These are phyloP conservation scores for Akabosia matsudoensis DNA, from an alignment of 1,140 invertebrate genomes.

Conservation along the genomic window DNA sequence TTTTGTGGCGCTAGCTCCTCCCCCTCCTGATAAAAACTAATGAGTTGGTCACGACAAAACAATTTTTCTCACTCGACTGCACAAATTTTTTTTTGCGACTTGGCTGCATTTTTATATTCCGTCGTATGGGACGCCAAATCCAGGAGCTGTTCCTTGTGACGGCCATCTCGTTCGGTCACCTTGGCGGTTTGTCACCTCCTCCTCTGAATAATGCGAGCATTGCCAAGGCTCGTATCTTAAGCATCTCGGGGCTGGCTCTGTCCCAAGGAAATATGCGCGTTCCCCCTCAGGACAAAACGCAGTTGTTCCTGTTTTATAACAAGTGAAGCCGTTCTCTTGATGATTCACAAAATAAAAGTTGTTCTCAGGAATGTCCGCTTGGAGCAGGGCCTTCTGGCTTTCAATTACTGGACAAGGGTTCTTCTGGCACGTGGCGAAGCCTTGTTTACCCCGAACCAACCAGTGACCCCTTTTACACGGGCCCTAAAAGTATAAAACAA, in stretches of 20 bases:
- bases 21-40: too few relatives aligned
- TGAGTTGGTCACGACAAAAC: too few relatives aligned
- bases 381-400: background rate
- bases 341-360: conserved; percentile 30
- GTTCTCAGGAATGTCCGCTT: background rate
- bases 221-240: conserved; percentile 1
- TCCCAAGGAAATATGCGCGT: conserved; percentile 21
- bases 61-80: background rate
- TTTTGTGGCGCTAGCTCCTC: too few relatives aligned
- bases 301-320: conserved; percentile 23
- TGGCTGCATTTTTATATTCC: conserved; percentile 14
- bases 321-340: background rate
- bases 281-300: conserved; percentile 28
- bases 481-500: conserved; percentile 12
- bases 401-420: conserved; percentile 31
- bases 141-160: background rate
- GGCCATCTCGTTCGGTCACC: background rate
- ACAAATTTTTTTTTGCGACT: background rate
- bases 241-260: conserved; percentile 12
- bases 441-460: conserved; percentile 25
- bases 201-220: background rate
- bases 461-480: conserved; percentile 31
- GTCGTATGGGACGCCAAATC: conserved; percentile 29
- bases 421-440: conserved; percentile 11
- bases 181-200: background rate